Evolutionary conservation across 1,140 invertebrate species (phyloP).

Genomic region (Coptotermes formosanus): DNA sequence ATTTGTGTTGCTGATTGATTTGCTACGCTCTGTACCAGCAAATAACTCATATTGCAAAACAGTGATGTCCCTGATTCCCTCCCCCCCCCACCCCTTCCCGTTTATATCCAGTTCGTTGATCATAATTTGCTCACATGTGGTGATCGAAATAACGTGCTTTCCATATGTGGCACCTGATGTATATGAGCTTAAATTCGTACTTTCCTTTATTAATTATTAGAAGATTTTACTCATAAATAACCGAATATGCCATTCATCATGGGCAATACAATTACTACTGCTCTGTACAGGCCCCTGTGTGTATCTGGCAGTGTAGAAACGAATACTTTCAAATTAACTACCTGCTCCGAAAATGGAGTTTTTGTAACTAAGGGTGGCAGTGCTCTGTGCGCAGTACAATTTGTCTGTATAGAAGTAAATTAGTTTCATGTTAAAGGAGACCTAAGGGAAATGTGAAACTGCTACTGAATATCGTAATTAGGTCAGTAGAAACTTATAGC

Average conservation of each 20-base stretch:
- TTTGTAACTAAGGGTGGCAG: background rate
- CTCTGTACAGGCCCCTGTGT: background rate
- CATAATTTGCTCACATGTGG: background rate
- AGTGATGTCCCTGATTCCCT: background rate
- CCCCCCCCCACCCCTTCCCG: background rate
- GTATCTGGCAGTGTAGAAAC: background rate
- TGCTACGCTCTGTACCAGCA: background rate
- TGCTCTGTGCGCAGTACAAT: background rate
- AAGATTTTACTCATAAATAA: background rate
- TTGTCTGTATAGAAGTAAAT: background rate
- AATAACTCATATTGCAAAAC: background rate
- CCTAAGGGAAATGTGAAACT: background rate
- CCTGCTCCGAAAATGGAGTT: background rate
- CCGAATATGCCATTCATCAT: background rate
- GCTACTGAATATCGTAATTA: background rate
- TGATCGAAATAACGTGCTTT: background rate
- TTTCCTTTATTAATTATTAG: background rate
- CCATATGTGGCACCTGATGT: background rate
- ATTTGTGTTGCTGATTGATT: background rate
- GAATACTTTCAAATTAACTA: constrained; percentile 10
- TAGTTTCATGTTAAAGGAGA: background rate
- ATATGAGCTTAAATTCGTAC: background rate
- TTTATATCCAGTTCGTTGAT: background rate
- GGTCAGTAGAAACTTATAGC: background rate
- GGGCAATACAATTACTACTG: background rate